Evolutionary conservation across 2,888 invertebrate genomes (phyloP).

Genomic region (Oxycera nigricornis): DNA sequence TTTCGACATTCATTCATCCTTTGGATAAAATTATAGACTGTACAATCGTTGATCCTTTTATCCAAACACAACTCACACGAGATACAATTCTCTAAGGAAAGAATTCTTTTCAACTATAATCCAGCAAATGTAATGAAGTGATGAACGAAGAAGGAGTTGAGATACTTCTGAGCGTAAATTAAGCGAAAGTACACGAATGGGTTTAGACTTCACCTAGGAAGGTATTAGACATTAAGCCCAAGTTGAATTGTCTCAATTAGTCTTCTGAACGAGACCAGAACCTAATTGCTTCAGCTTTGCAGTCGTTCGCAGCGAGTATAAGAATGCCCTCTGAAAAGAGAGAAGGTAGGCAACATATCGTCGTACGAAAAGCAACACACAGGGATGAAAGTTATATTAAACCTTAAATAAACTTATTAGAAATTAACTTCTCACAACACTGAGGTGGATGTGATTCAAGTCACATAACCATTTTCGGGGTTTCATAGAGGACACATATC

Average conservation of each 20-base stretch:
- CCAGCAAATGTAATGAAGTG: constrained; percentile 40
- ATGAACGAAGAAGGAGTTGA: constrained; percentile 39
- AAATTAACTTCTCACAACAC: not conserved
- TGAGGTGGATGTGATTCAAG: not conserved
- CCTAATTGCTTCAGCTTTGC: constrained; percentile 44
- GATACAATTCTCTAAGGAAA: not conserved
- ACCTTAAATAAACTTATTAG: not conserved
- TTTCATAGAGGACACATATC: too few relatives aligned
- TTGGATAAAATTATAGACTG: too few relatives aligned
- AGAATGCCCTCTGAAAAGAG: not conserved
- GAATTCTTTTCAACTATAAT: constrained; percentile 26
- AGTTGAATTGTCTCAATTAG: constrained; percentile 46
- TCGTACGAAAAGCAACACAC: not conserved
- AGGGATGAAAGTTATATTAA: not conserved
- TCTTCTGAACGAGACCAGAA: constrained; percentile 41
- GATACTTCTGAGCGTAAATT: constrained; percentile 27
- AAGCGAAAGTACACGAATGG: constrained; percentile 37
- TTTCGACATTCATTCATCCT: too few relatives aligned
- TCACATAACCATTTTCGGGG: too few relatives aligned
- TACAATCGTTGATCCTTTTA: not conserved
- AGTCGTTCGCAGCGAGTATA: constrained; percentile 4
- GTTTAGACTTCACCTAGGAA: constrained; percentile 21
- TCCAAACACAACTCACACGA: not conserved
- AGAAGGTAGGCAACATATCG: not conserved
- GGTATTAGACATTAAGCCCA: constrained; percentile 36